Conservation (phyloP, 2,888 invertebrate genomes). For the Unio pictorum region DNA sequence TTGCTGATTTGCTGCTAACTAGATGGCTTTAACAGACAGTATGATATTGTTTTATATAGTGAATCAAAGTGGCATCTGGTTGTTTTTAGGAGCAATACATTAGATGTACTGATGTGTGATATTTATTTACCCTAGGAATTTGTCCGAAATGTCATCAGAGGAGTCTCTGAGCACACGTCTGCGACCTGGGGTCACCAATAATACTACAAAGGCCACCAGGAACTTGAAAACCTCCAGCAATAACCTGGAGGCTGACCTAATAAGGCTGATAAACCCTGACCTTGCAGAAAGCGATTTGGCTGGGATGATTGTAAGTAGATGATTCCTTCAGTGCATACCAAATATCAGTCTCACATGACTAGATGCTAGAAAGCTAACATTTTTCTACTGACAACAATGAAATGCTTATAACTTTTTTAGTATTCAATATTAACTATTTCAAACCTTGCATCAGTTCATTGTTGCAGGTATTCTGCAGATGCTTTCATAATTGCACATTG, state of each 20-base stretch:
- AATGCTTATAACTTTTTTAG: neutral
- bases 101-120: neutral
- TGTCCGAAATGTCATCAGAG: conserved; percentile 64
- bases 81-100: neutral
- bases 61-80: no score
- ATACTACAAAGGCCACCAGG: conserved; percentile 16
- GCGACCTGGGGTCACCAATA: conserved; percentile 52
- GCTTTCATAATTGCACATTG: no score
- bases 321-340: neutral
- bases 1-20: no score
- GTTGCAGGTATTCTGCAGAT: no score
- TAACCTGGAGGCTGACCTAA: conserved; percentile 86
- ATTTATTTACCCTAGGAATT: conserved; percentile 42
- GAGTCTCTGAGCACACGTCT: conserved; percentile 60
- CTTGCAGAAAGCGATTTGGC: conserved; percentile 56
- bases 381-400: neutral
- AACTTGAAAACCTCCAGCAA: conserved; percentile 51
- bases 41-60: no score
- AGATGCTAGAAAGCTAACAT: neutral
- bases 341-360: no score
- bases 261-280: conserved; percentile 84
- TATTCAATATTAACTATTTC: neutral
- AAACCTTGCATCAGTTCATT: neutral
- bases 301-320: conserved; percentile 33
- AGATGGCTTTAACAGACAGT: no score